Conservation (phyloP, 2,113 vertebrate genomes). For the Paramormyrops kingsleyae region DNA sequence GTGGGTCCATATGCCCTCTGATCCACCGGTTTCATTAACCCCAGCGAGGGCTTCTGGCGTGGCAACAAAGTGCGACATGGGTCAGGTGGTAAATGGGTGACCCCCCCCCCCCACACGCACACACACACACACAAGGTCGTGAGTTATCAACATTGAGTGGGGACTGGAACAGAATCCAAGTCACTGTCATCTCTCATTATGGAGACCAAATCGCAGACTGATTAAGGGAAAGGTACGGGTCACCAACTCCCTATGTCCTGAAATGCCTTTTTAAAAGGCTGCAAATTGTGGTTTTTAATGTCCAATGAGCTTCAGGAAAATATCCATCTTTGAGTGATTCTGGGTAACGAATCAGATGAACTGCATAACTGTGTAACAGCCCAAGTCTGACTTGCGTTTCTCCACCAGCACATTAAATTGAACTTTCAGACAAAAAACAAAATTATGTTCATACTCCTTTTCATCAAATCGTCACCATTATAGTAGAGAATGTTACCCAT, state of each 20-base stretch:
- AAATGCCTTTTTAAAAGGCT: background rate
- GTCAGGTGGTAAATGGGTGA: background rate
- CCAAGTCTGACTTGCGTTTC: background rate
- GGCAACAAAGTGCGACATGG: background rate
- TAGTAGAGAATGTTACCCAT: background rate
- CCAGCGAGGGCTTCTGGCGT: background rate
- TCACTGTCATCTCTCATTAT: background rate
- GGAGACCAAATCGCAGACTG: background rate
- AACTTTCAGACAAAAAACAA: background rate
- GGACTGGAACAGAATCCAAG: background rate
- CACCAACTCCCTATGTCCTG: background rate
- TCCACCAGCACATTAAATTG: background rate
- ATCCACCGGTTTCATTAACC: constrained; percentile 8
- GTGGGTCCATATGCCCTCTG: background rate
- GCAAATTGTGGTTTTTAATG: background rate
- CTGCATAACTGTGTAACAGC: background rate
- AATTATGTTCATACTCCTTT: background rate
- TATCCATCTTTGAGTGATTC: background rate
- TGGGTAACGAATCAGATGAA: background rate
- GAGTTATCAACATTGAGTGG: background rate
- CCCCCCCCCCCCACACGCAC: background rate
- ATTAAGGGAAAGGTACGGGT: background rate
- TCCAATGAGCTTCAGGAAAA: background rate
- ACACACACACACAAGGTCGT: background rate
- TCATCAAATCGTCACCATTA: background rate